Conservation (phyloP, 2,113 vertebrate genomes). For the Pedionomus torquatus region DNA sequence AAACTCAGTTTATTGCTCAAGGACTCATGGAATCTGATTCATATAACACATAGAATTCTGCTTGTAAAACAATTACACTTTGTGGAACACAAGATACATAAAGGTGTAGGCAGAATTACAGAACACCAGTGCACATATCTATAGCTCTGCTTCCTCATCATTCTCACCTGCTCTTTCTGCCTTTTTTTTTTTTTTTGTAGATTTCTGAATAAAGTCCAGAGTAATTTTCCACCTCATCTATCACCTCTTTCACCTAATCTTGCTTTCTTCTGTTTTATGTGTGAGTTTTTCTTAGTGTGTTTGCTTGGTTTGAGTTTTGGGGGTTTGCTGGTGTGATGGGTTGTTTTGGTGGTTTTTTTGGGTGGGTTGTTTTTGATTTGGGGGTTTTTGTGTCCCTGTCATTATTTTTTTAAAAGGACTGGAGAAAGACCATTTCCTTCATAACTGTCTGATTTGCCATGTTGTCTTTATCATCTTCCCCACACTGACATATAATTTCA, state of each 20-base stretch:
- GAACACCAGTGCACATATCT: not conserved
- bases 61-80: not conserved
- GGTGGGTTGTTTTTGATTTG: too few species aligned
- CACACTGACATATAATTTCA: not conserved
- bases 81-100: not conserved
- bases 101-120: not conserved
- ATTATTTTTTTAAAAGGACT: not conserved
- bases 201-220: not conserved
- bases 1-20: not conserved
- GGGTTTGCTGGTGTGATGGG: too few species aligned
- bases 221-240: not conserved
- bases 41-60: not conserved
- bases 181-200: too few species aligned
- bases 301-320: not conserved
- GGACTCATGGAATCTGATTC: not conserved
- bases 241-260: not conserved
- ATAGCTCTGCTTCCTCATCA: not conserved
- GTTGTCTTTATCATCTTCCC: not conserved
- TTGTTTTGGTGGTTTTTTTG: not conserved
- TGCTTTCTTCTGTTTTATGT: not conserved
- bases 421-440: not conserved
- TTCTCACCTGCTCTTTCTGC: not conserved
- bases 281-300: not conserved
- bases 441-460: not conserved
- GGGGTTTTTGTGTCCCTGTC: not conserved